Evolutionary conservation across 1,140 invertebrate genomes (phyloP), one percentile per base, ranked within the genome.

Genomic region (Drosophila fuyamai): DNA sequence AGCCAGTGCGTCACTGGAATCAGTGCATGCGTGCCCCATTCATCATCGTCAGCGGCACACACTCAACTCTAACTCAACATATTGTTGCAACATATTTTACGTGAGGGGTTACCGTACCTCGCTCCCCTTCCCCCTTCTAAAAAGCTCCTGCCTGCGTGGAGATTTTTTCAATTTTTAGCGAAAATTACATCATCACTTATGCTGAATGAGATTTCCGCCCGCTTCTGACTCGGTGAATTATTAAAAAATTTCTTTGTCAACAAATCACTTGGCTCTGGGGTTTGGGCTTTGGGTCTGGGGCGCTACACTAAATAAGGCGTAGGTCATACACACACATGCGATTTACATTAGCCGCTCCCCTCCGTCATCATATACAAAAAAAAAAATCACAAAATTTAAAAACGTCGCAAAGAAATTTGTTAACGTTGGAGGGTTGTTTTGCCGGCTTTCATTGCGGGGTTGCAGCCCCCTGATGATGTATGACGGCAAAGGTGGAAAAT

Each of bases 331-430:
- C 60, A 57, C 65, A 43, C 70, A 79, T 75, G 78, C 67, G 79
- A 86, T 86, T 88, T 89, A 89, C 83, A 88, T 88, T 88, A 89
- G 83, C 79, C 57, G 41, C 54, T 51, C 46, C 50, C 35, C 41
- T 18, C 38, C 10, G 32, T 32, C 47, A 57, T 5, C 36, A 41
- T n/a, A 14, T 2, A 23, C 59, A 43, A 5, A 40, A 23, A 12
- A 38, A 23, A 50, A 50, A 16, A 27, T 3, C 23, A 44, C 44
- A 56, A 76, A 89, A 89, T 88, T 88, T 88, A 88, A 88, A 88
- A 88, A 90, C 86, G 86, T 90, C 79, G 81, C 86, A 90, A 90
- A 90, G 81, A 90, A 90, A 90, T 90, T 90, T 88, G 83, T 88
- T 89, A 88, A 79, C 81, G 70, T 72, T 71, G 82, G 83, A 88